Evolutionary conservation across 2,797 vertebrate genomes (phyloP).

Genomic region (Hydrocynus forskahlii): DNA sequence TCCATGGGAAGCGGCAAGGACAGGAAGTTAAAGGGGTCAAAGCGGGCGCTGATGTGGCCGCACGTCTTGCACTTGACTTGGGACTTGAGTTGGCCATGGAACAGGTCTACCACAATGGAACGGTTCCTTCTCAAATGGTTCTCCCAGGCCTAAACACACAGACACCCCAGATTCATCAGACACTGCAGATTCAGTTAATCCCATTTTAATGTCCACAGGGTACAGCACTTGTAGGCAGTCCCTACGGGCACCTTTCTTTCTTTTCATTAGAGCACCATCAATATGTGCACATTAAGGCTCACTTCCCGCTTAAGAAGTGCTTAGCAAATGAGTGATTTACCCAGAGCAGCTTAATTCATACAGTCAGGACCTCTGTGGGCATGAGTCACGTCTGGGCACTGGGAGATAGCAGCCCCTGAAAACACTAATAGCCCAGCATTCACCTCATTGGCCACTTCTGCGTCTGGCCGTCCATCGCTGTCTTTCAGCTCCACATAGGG

Average conservation of each 20-base stretch:
- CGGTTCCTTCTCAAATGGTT: slow-evolving; percentile 96
- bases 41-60: slow-evolving; percentile 96
- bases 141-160: slow-evolving; percentile 89
- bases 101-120: slow-evolving; percentile 97
- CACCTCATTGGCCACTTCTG: slow-evolving; percentile 98
- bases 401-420: slow-evolving; percentile 4
- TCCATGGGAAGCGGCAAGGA: slow-evolving; percentile 98
- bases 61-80: slow-evolving; percentile 99
- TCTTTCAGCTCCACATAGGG: slow-evolving; percentile 98
- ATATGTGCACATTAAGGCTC: slow-evolving; percentile 8
- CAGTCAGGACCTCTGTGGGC: not conserved
- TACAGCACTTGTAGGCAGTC: slow-evolving; percentile 1
- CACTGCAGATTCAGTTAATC: slow-evolving; percentile 35
- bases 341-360: not conserved
- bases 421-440: slow-evolving; percentile 42
- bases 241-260: not conserved
- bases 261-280: slow-evolving; percentile 43
- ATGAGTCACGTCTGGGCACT: not conserved
- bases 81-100: slow-evolving; percentile 97
- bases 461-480: slow-evolving; percentile 94
- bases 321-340: slow-evolving; percentile 9
- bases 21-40: slow-evolving; percentile 98
- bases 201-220: slow-evolving; percentile 16
- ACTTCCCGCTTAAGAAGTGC: slow-evolving; percentile 23
- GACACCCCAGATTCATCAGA: slow-evolving; percentile 24